Base-by-base conservation (phyloP, 2,113 vertebrate species). In the Hippocampus barbouri region DNA sequence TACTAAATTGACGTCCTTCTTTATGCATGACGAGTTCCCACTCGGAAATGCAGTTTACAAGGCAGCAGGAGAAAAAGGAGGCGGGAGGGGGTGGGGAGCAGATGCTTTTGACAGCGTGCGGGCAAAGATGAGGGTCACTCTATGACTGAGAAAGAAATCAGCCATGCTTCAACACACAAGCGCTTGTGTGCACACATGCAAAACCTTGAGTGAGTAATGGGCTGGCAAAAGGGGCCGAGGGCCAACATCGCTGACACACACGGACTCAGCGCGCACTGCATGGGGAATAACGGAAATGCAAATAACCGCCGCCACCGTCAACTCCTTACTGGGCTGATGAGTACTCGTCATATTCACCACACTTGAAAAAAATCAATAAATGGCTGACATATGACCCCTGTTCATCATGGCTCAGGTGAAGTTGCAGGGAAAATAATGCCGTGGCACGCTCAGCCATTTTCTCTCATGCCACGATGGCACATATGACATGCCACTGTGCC, bases 81-180 rank as follows among this genome's bases (percentile, higher is more conserved):
- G 57, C 68, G 72, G 6, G 57, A 53, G 57, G 72, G 27, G 27
- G 43, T 34, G 51, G 60, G 57, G 77, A 80, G 75, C 80, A 88
- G 83, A 89, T 88, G 86, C 79, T 81, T 75, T 85, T 84, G 86
- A 88, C 88, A 86, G 82, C 74, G 79, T 82, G 85, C 84, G 79
- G 82, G 87, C 69, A 71, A 86, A 83, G 84, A 89, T 83, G 82
- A 88, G 84, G 81, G 79, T 81, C 79, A 79, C 79, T 38, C 34
- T 76, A 73, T 21, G 49, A 86, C 3, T 70, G 83, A 74, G 78
- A 85, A 79, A 87, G 15, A 80, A 88, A 86, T 89, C 81, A 81
- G 74, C 72, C 73, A 75, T 72, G 77, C 82, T 77, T 70, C 76
- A 87, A 79, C 78, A 82, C 81, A 77, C 79, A 79, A 69, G 1